phyloP scores from a whole-genome alignment of 2,797 vertebrate species.

The Geotrypetes seraphini region DNA sequence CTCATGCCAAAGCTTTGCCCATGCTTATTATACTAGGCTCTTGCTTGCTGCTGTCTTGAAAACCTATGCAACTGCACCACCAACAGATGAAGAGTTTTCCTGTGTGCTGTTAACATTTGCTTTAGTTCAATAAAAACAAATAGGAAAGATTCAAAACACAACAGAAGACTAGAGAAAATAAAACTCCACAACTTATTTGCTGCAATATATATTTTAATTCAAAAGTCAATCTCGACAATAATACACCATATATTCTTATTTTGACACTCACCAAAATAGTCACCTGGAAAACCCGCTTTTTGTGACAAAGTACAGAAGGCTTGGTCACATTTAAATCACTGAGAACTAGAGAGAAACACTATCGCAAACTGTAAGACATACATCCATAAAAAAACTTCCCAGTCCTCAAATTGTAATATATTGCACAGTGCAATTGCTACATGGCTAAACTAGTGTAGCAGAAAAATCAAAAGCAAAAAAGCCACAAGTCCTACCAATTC shows the following conservation, averaged over 20 bases:
- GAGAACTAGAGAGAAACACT: conserved; percentile 99
- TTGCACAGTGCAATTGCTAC: conserved; percentile 99
- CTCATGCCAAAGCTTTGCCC: no score
- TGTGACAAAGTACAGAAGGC: conserved; percentile 99
- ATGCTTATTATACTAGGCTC: no score
- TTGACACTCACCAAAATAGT: conserved; percentile 99
- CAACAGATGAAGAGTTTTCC: no score
- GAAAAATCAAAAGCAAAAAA: conserved; percentile 76
- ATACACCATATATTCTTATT: conserved; percentile 99
- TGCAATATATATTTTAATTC: conserved; percentile 98
- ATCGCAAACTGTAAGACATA: conserved; percentile 98
- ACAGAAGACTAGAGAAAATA: no score
- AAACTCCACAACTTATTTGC: conserved; percentile 46
- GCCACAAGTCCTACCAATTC: conserved; percentile 75
- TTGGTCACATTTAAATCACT: conserved; percentile 99
- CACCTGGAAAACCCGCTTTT: conserved; percentile 99
- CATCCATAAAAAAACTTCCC: conserved; percentile 95
- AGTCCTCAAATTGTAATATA: conserved; percentile 99
- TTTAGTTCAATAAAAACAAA: no score
- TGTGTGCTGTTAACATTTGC: no score
- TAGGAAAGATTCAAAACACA: no score
- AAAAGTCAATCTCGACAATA: conserved; percentile 99
- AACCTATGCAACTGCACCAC: no score
- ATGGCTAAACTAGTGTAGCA: conserved; percentile 99
- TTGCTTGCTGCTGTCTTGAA: no score